Conservation (phyloP, 1,140 invertebrate species). For the Platyura marginata region DNA sequence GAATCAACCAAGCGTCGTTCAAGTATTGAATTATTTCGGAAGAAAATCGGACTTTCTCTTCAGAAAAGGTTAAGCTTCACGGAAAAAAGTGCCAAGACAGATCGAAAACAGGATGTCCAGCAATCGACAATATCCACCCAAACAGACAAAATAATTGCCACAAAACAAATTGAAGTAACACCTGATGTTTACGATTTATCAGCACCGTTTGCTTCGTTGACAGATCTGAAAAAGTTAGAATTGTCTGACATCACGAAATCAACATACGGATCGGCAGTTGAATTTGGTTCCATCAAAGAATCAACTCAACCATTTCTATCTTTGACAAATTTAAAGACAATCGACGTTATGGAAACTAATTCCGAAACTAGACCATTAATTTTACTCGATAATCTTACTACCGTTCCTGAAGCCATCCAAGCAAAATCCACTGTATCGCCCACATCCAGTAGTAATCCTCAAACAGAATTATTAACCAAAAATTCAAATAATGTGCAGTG, state of each 20-base stretch:
- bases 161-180: neutral
- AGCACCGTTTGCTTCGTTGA: neutral
- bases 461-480: too few relatives aligned
- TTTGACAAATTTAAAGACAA: neutral
- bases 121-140: too few relatives aligned
- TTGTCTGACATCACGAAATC: too few relatives aligned
- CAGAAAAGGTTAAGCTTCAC: too few relatives aligned
- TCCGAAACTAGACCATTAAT: neutral
- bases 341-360: too few relatives aligned
- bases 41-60: too few relatives aligned
- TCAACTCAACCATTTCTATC: neutral
- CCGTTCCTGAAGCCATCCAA: neutral
- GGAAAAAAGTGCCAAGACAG: slow-evolving; percentile 3
- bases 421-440: neutral
- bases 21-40: too few relatives aligned
- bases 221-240: neutral
- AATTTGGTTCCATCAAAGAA: neutral
- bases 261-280: neutral
- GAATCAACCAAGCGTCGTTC: neutral
- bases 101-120: slow-evolving; percentile 9
- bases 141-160: neutral
- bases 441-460: neutral
- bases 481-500: too few relatives aligned
- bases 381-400: neutral
- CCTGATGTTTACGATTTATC: too few relatives aligned